A percentile compares a stretch with the other conserved stretches of the same genome.
Evolutionary conservation across 64 coral and sea anemone species (phyloP).

Genomic region (Catalaphyllia jardinei): DNA sequence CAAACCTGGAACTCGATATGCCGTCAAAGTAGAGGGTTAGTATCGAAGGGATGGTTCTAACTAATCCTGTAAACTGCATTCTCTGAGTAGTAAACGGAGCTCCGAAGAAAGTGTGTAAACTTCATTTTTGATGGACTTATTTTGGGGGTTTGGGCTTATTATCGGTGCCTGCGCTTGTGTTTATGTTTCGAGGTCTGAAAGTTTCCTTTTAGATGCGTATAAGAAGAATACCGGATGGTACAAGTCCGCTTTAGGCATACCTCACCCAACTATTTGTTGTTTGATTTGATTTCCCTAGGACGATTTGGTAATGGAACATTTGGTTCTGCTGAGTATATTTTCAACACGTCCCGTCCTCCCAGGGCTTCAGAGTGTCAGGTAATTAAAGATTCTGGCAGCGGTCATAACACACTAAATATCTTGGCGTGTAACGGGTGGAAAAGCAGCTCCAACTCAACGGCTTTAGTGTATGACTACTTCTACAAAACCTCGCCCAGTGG

Average conservation of each 20-base stretch:
- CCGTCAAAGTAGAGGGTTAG: neutral
- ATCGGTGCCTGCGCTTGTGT: too few species aligned
- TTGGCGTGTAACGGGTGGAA: slow-evolving; percentile 51
- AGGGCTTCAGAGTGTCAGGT: slow-evolving; percentile 32
- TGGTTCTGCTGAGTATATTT: slow-evolving; percentile 35
- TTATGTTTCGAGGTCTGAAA: too few species aligned
- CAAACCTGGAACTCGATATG: slow-evolving; percentile 32
- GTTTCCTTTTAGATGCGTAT: neutral
- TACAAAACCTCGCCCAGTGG: slow-evolving; percentile 38
- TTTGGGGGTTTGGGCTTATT: too few species aligned
- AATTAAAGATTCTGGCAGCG: neutral
- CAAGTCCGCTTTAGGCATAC: neutral
- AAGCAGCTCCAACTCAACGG: slow-evolving; percentile 1
- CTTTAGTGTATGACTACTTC: slow-evolving; percentile 45
- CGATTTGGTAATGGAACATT: neutral
- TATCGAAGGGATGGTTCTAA: neutral
- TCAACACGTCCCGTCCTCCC: slow-evolving; percentile 13
- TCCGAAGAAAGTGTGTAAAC: too few species aligned
- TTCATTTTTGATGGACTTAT: too few species aligned
- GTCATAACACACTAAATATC: neutral
- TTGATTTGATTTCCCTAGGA: neutral
- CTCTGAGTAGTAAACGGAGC: neutral
- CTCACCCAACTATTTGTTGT: neutral
- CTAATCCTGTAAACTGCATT: neutral
- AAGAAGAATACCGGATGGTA: neutral